Percentiles rank a stretch among this genome's conserved stretches.
Evolutionary conservation across 64 coral and sea anemone genomes (phyloP).

Genomic region (Stichodactyla mertensii): DNA sequence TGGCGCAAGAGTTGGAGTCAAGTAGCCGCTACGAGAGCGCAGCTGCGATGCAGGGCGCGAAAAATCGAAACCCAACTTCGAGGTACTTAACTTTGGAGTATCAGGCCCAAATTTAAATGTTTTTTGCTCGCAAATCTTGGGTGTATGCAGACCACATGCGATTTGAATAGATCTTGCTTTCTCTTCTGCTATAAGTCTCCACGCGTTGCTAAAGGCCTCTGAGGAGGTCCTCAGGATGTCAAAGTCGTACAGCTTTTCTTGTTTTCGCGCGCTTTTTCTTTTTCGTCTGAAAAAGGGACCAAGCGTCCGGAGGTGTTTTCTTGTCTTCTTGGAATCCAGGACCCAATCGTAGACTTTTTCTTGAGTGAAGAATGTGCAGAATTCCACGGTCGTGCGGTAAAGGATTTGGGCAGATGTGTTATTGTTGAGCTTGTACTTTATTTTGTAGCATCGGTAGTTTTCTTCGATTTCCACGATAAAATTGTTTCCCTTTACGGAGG

Average conservation of each 20-base stretch:
- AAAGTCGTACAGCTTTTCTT: neutral
- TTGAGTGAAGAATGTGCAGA: slow-evolving; percentile 6
- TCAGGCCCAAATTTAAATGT: neutral
- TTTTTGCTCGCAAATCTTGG: neutral
- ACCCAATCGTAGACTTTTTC: slow-evolving; percentile 17
- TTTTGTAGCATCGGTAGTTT: slow-evolving; percentile 11
- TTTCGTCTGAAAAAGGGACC: neutral
- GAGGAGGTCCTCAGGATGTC: neutral
- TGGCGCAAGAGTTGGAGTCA: neutral
- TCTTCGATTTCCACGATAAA: slow-evolving; percentile 9
- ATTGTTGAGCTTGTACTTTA: slow-evolving; percentile 1
- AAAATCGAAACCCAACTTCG: neutral
- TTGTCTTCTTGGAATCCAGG: neutral
- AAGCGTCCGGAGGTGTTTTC: neutral
- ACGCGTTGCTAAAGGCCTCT: neutral
- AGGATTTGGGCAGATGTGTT: neutral
- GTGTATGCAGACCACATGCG: neutral
- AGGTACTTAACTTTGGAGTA: neutral
- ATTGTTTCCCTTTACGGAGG: neutral
- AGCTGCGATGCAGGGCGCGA: neutral
- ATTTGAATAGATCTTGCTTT: neutral
- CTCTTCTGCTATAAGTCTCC: slow-evolving; percentile 6
- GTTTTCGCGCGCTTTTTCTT: neutral
- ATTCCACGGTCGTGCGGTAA: neutral
- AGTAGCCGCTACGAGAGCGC: neutral